Evolutionary conservation across 2,797 vertebrate species (phyloP), one percentile per base, ranked within the genome.

Genomic region (Hoplostethus mediterraneus): DNA sequence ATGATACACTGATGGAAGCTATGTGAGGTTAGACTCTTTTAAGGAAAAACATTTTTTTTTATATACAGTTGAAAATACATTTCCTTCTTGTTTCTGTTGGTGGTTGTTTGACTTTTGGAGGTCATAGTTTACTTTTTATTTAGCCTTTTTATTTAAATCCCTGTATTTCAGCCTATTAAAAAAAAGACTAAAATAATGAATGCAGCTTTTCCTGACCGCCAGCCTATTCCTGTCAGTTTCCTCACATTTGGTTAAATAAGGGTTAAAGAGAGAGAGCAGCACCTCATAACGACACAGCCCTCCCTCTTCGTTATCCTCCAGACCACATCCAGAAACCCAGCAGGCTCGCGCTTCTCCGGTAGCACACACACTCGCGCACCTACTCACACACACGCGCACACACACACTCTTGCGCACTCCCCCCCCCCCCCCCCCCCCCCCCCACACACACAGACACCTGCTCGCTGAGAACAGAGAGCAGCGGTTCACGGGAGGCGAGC

Each of bases 271-370:
- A 73, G 45, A 63, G 81, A 64, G 31, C 68, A 65, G 65, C 67
- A 28, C 79, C 73, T 80, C 80, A 63, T 73, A 81, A 84, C 40
- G 51, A 73, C 78, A 64, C 53, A n/a, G 16, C 69, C 79, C 81
- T 79, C 83, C 86, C 73, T 79, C 81, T 68, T 81, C 54, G 51
- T 64, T 77, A 78, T 80, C 78, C 59, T 83, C 67, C 83, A 76
- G n/a, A 76, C 84, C 70, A 56, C 77, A 78, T 65, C 60, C 81
- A 87, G 49, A 84, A 67, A 78, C 78, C 28, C 54, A 66, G 69
- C 78, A 71, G 57, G 51, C 85, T 79, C 47, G 14, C 59, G 52
- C 66, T 71, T 54, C 64, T 53, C 55, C 58, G 53, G 40, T 70
- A 67, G 59, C 69, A 40, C 63, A 72, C 53, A 63, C 67, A 40